Evolutionary conservation across 2,113 vertebrate genomes (phyloP), one percentile per base, ranked within the genome.

Genomic region (Neolamprologus sp.): DNA sequence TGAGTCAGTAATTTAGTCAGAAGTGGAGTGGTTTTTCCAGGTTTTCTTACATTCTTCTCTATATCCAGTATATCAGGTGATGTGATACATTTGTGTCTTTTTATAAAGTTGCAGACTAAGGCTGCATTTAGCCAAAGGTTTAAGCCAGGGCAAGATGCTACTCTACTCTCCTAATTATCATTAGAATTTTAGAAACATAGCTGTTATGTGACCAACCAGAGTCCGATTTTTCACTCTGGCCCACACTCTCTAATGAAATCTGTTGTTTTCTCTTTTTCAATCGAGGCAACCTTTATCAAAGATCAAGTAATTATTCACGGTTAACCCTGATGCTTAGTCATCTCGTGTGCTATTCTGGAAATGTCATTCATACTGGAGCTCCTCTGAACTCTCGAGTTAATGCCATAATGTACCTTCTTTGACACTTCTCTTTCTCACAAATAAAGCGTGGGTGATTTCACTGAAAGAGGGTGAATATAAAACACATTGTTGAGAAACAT

Each of bases 301-400:
- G 80, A 84, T 63, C 21, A 80, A 83, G 81, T 86, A 80, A 85
- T 90, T 87, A 82, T 89, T 90, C 83, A 88, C 80, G 54, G 88
- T 75, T 90, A 92, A 93, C 87, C 83, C 71, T 49, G 78, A 26
- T 85, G 85, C 81, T 82, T 82, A 88, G 85, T 93, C 86, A 88
- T 90, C 57, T 58, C 2, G 58, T 12, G 23, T 75, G 45, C 57
- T 7, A 47, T 53, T 90, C 63, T 90, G 80, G 45, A 92, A 87
- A 87, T 88, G 91, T 84, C 87, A 81, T 82, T 91, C 91, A 83
- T 63, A 81, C 51, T 11, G 37, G 55, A 33, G 58, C 55, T 21
- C 81, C 49, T 86, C 21, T 82, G n/a, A 81, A 85, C 60, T 80
- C 79, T 4, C 3, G 13, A 80, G 53, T 87, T 91, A 81, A 88